A percentile compares a stretch with the other conserved stretches of the same genome.
Conservation (phyloP, 2,113 vertebrate genomes). For the Cairina moschata region DNA sequence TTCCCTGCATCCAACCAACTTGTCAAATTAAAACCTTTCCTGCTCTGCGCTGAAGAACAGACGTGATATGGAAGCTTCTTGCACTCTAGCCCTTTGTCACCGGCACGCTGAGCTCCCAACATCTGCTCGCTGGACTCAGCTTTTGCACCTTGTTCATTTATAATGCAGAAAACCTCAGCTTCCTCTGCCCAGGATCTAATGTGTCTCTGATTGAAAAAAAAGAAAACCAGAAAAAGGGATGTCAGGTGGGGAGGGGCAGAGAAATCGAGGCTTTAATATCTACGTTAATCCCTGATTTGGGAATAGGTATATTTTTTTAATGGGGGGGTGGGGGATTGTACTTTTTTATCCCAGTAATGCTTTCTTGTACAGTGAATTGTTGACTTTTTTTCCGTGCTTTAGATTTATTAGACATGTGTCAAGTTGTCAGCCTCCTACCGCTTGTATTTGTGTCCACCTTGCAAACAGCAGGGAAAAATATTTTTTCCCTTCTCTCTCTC, state of each 20-base stretch:
- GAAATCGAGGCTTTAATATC: conserved; percentile 51
- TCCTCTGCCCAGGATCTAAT: background rate
- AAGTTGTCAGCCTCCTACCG: conserved; percentile 80
- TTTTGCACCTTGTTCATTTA: conserved; percentile 63
- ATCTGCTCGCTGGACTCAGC: conserved; percentile 64
- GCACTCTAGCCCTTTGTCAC: conserved; percentile 73
- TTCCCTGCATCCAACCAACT: conserved; percentile 74
- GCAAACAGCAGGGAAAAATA: conserved; percentile 81
- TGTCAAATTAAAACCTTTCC: conserved; percentile 73
- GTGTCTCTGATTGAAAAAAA: background rate
- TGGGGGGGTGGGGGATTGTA: conserved; percentile 29
- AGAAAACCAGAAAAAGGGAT: background rate
- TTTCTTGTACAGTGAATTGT: conserved; percentile 72
- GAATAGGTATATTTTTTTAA: conserved; percentile 76
- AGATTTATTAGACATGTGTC: conserved; percentile 83
- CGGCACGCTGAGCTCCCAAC: conserved; percentile 56
- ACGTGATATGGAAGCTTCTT: conserved; percentile 51
- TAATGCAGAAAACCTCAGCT: conserved; percentile 43
- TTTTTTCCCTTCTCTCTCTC: conserved; percentile 71
- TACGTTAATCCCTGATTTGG: conserved; percentile 53
- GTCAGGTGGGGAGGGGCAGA: background rate
- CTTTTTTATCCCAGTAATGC: conserved; percentile 70
- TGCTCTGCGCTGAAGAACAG: conserved; percentile 37
- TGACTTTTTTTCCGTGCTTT: conserved; percentile 77
- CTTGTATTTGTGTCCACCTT: conserved; percentile 82